phyloP scores from a whole-genome alignment of 2,797 vertebrate species.

The Hybognathus amarus region DNA sequence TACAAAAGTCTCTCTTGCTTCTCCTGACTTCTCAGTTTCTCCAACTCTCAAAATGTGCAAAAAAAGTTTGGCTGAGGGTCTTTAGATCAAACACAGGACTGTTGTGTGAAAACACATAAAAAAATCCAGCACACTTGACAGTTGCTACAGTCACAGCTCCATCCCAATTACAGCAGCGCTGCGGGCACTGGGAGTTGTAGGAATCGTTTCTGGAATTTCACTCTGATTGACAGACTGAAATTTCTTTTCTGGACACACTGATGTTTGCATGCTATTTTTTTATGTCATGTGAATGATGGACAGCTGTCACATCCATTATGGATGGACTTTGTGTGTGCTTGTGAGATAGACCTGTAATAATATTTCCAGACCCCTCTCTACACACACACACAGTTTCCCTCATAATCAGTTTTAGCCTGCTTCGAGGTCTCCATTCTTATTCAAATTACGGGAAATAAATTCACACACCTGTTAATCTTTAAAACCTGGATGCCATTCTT shows the following conservation, averaged over 20 bases:
- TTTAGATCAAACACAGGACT: constrained; percentile 2
- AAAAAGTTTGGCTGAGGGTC: constrained; percentile 13
- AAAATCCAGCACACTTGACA: constrained; percentile 13
- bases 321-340: constrained; percentile 26
- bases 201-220: constrained; percentile 22
- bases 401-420: neutral
- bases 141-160: constrained; percentile 11
- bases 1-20: neutral
- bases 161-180: constrained; percentile 19
- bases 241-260: constrained; percentile 32
- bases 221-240: constrained; percentile 41
- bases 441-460: constrained; percentile 4
- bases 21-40: constrained; percentile 28
- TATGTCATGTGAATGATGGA: constrained; percentile 36
- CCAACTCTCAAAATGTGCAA: neutral
- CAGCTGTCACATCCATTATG: constrained; percentile 55
- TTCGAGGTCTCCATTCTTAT: neutral
- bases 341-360: constrained; percentile 28
- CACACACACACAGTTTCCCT: neutral
- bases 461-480: neutral
- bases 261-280: constrained; percentile 48
- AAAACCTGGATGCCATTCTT: neutral
- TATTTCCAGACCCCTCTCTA: neutral
- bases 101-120: neutral
- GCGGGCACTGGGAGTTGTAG: neutral